phyloP scores from a whole-genome alignment of 1,140 invertebrate species.

The Diuraphis noxia region DNA sequence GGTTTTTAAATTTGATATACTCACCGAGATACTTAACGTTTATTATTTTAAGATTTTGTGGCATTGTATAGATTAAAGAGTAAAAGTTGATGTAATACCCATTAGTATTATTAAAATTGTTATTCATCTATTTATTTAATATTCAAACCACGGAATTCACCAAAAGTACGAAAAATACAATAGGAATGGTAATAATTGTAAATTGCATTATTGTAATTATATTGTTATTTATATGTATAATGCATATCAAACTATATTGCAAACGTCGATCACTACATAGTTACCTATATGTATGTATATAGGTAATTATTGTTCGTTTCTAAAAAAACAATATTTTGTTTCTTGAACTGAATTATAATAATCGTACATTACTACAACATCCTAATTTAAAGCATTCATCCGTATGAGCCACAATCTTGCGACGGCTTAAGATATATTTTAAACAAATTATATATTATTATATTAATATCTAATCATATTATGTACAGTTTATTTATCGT shows the following conservation, averaged over 20 bases:
- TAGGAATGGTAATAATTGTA: neutral
- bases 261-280: no score
- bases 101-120: neutral
- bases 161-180: neutral
- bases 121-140: neutral
- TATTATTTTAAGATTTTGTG: neutral
- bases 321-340: neutral
- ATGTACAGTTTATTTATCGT: no score
- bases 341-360: neutral
- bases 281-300: neutral
- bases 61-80: neutral
- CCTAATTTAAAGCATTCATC: fast-evolving
- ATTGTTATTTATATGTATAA: neutral
- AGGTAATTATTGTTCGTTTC: neutral
- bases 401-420: no score
- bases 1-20: neutral
- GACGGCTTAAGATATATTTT: no score
- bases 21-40: neutral
- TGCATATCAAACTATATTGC: neutral
- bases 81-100: neutral
- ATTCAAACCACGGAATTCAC: neutral
- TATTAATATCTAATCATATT: no score
- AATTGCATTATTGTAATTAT: neutral
- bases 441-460: no score
- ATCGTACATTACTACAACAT: neutral